Conservation (phyloP, 2,888 invertebrate genomes). For the Eristalinus aeneus region DNA sequence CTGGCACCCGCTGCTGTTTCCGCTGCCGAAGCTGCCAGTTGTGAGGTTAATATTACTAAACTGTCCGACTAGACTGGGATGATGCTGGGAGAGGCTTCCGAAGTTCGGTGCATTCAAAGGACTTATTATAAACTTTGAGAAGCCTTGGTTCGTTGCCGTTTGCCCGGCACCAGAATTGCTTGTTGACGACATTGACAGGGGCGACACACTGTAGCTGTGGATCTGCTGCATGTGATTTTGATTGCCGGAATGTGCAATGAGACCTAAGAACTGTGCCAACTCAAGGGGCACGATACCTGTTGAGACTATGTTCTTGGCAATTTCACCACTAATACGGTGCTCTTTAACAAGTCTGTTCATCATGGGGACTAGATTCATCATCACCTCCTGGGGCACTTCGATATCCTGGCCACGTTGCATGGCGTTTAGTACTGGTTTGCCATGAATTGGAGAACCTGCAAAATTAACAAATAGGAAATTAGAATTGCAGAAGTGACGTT, state of each 20-base stretch:
- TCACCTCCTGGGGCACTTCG: slow-evolving; percentile 81
- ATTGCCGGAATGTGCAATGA: slow-evolving; percentile 81
- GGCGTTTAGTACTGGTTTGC: slow-evolving; percentile 77
- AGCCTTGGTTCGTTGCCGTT: slow-evolving; percentile 45
- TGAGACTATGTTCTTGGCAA: slow-evolving; percentile 80
- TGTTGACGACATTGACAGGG: slow-evolving; percentile 75
- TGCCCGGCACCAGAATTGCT: slow-evolving; percentile 49
- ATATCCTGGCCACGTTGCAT: slow-evolving; percentile 77
- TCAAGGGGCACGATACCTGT: slow-evolving; percentile 81
- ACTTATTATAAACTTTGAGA: slow-evolving; percentile 75
- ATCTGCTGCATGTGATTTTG: slow-evolving; percentile 77
- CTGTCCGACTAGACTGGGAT: slow-evolving; percentile 74
- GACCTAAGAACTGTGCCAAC: slow-evolving; percentile 82
- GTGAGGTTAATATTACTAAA: slow-evolving; percentile 76
- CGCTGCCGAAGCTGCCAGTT: slow-evolving; percentile 67
- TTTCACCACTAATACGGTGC: slow-evolving; percentile 79
- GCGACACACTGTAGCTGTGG: slow-evolving; percentile 78
- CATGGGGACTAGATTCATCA: slow-evolving; percentile 81
- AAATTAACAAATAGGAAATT: slow-evolving; percentile 21
- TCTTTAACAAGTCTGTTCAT: slow-evolving; percentile 81
- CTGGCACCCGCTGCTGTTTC: slow-evolving; percentile 78
- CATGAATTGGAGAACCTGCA: slow-evolving; percentile 85
- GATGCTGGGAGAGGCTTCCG: slow-evolving; percentile 38
- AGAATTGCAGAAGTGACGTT: too few relatives aligned
- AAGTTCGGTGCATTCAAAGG: slow-evolving; percentile 61